Conservation (phyloP, 2,888 invertebrate species). For the Odontothrips loti region DNA sequence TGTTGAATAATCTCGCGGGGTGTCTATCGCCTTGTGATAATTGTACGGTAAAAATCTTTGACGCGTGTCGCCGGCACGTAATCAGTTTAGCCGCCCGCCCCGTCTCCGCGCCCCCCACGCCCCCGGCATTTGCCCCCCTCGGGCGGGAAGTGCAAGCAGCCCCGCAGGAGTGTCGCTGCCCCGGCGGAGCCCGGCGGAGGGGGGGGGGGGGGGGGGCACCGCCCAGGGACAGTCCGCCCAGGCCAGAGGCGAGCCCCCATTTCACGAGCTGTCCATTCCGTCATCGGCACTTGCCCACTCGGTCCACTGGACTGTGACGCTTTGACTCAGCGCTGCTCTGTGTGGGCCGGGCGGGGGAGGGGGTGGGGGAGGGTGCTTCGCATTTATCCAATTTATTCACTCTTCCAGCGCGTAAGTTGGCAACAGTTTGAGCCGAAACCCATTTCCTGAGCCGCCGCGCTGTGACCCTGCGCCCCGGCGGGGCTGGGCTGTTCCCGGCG, state of each 20-base stretch:
- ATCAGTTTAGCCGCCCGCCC: neutral
- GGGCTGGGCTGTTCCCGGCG: too few relatives aligned
- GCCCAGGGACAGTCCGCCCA: neutral
- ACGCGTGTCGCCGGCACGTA: neutral
- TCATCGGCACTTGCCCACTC: neutral
- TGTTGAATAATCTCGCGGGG: too few relatives aligned
- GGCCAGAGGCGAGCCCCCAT: neutral
- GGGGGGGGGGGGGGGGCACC: neutral
- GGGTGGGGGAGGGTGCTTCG: neutral
- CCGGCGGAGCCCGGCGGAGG: neutral
- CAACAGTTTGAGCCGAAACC: too few relatives aligned
- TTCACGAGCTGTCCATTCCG: constrained; percentile 16
- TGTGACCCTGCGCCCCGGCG: too few relatives aligned
- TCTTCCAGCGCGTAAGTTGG: neutral
- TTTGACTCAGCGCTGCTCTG: neutral
- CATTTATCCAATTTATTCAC: neutral
- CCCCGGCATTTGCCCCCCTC: neutral
- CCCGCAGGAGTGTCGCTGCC: too few relatives aligned
- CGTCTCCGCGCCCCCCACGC: neutral
- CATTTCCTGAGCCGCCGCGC: too few relatives aligned
- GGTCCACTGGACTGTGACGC: constrained; percentile 10
- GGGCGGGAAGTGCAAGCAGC: too few relatives aligned
- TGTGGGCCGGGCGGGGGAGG: neutral
- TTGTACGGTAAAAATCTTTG: too few relatives aligned
- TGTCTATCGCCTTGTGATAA: too few relatives aligned